Conservation (phyloP, 37 sponge, comb jelly and placozoan genomes). For the Eunapius fragilis region DNA sequence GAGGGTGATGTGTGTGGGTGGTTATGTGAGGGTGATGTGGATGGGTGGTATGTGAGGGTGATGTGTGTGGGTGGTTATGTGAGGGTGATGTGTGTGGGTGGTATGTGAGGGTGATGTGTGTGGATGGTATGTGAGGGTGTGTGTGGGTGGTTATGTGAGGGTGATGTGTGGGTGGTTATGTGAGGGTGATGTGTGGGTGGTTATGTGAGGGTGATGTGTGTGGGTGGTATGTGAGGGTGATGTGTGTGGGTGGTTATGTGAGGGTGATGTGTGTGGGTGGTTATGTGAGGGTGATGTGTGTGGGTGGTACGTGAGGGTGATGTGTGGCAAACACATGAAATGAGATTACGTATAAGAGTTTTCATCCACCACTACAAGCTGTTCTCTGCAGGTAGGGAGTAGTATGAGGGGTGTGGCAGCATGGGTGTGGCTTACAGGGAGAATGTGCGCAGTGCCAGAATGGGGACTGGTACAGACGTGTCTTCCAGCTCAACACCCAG, state of each 20-base stretch:
- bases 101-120: too few species aligned
- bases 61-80: too few species aligned
- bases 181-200: not conserved
- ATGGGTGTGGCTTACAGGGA: slow-evolving; percentile 70
- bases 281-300: not conserved
- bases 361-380: slow-evolving; percentile 1
- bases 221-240: too few species aligned
- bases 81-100: too few species aligned
- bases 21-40: too few species aligned
- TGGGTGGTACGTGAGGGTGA: not conserved
- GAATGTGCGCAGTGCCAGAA: slow-evolving; percentile 75
- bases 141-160: too few species aligned
- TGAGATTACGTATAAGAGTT: not conserved
- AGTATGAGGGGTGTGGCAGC: not conserved
- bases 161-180: too few species aligned
- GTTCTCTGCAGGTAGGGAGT: not conserved
- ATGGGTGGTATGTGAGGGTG: too few species aligned
- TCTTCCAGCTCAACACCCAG: slow-evolving; percentile 91
- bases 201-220: too few species aligned
- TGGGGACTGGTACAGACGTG: slow-evolving; percentile 62
- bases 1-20: too few species aligned
- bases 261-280: not conserved
- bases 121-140: too few species aligned
- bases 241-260: not conserved
- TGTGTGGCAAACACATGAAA: not conserved